phyloP scores from a whole-genome alignment of 1,140 invertebrate genomes.

The Diachasmimorpha longicaudata region DNA sequence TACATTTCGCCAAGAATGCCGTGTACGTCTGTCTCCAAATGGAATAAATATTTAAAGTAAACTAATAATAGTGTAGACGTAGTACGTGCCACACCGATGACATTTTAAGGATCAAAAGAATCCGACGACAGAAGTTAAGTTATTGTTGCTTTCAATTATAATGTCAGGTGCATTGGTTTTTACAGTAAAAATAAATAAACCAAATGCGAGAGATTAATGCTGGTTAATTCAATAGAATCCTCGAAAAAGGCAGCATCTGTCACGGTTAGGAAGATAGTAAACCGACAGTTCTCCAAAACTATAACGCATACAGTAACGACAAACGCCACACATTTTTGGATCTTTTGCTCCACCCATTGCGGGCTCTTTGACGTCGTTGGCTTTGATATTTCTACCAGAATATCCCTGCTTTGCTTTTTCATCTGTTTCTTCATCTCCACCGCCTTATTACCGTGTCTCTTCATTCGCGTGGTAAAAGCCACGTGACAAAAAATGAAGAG shows the following conservation, averaged over 20 bases:
- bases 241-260: background rate
- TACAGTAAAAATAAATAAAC: background rate
- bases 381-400: slow-evolving; percentile 59
- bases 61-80: slow-evolving; percentile 49
- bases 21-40: slow-evolving; percentile 25
- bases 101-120: background rate
- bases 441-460: slow-evolving; percentile 20
- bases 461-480: background rate
- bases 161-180: background rate
- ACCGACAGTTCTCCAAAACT: slow-evolving; percentile 16
- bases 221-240: background rate
- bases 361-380: slow-evolving; percentile 49
- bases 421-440: slow-evolving; percentile 12
- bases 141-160: background rate
- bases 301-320: slow-evolving; percentile 30
- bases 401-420: slow-evolving; percentile 43
- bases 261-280: background rate
- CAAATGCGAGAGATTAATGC: background rate
- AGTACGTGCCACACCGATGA: slow-evolving; percentile 28
- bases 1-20: slow-evolving; percentile 2
- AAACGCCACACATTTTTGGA: slow-evolving; percentile 6
- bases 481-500: background rate
- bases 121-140: background rate
- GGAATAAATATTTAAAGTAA: slow-evolving; percentile 55
- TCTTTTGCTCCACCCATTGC: slow-evolving; percentile 30